Base-by-base conservation (phyloP, 2,797 vertebrate genomes). In the Myotis pilosus region DNA sequence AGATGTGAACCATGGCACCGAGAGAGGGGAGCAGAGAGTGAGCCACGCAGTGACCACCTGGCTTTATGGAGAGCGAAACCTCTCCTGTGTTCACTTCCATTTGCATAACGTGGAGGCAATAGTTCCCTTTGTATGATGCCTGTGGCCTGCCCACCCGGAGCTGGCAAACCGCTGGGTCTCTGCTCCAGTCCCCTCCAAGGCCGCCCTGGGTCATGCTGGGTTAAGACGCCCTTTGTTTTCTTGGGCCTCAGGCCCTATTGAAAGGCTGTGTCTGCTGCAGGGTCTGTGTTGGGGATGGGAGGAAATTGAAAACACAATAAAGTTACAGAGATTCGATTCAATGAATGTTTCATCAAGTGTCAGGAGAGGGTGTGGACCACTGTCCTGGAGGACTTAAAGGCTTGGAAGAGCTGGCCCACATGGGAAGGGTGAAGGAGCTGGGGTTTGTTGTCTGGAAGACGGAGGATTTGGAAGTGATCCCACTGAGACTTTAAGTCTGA, bases 291-390 rank as follows among this genome's bases (percentile, higher is more conserved):
- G 9, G 69, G 57, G 51, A 49, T 15, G 25, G 44, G 60, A 36
- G 81, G 71, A 72, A 79, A 82, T 11, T n/a, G 75, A 71, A 76
- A 89, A 84, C 5, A 47, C 28, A 36, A 55, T n/a, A n/a, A 91
- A 74, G 84, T 36, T 49, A 68, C 28, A 41, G 80, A 60, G 88
- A 64, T 19, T 6, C 6, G 0, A 22, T 38, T n/a, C n/a, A 25
- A 71, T 49, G 47, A 81, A 53, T 36, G n/a, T 62, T 88, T 75
- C 71, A 92, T 36, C 53, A 71, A 51, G 53, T 7, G 41, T 89
- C 68, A 41, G 17, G 28, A 64, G 36, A 33, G n/a, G 33, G 10
- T n/a, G 33, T 16, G 13, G 53, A 53, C 3, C 9, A 5, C 2
- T 38, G 15, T 47, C 12, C 23, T 53, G 75, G 36, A n/a, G 36